Base-by-base conservation (phyloP, 2,888 invertebrate genomes). In the Tribolium freemani region DNA sequence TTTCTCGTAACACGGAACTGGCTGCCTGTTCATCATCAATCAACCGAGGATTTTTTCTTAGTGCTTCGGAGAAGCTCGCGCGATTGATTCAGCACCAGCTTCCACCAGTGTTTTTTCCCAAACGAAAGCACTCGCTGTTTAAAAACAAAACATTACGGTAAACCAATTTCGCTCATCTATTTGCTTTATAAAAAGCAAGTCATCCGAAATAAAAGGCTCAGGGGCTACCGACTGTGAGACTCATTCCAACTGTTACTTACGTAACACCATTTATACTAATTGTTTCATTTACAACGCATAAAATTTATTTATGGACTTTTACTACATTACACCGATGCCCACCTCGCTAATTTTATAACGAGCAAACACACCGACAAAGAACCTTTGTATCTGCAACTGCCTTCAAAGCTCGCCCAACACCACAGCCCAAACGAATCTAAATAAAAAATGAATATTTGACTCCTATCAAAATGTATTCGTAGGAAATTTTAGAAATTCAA, bases 131-230 rank as follows among this genome's bases (percentile, higher is more conserved):
- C 71, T 71, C 70, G 51, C 64, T 56, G 68, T 72, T 72, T 69
- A 72, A 72, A 69, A 72, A 69, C 69, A 69, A 73, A 66, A 73
- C 69, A 69, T 71, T 71, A 71, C 71, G 61, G 67, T 66, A 70
- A 66, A 73, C 69, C 66, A 66, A 66, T 70, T 70, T 73, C 67
- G 73, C 73, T 45, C 70, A 66, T 73, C 64, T 73, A 66, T 73
- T 73, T 73, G 67, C 70, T 73, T 73, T 73, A 64, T 74, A 76
- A 78, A 77, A 74, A 77, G 79, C 79, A 79, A 79, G 79, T 79
- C 79, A 79, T 76, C 74, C 74, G 72, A 79, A 79, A 79, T 79
- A 79, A 79, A 77, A 79, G 79, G 76, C 73, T 67, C 60, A 26
- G 66, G 21, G 48, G 66, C 68, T 66, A 64, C 63, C 66, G 54